Evolutionary conservation across 30 jellyfish, hydroid and myxozoan species (phyloP).

Genomic region (Aurelia sp.): DNA sequence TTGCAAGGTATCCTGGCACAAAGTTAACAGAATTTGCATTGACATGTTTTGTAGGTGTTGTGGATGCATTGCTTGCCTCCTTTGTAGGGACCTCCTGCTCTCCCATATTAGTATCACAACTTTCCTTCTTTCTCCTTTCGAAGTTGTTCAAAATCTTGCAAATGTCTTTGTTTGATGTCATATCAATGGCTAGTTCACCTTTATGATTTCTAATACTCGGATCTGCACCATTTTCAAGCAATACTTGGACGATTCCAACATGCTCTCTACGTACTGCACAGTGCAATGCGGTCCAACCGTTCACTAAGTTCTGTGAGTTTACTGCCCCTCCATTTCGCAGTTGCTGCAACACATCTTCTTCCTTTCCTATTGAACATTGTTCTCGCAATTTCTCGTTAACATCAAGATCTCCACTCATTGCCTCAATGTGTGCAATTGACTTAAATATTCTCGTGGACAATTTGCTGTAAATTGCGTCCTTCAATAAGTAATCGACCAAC

Average conservation of each 20-base stretch:
- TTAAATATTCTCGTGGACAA: too few species aligned
- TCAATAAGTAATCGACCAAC: too few species aligned
- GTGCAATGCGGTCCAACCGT: constrained; percentile 91
- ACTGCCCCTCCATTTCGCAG: constrained; percentile 82
- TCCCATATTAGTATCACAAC: not conserved
- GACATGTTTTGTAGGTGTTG: not conserved
- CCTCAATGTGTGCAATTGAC: too few species aligned
- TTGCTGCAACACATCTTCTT: constrained; percentile 44
- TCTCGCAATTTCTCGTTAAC: constrained; percentile 79
- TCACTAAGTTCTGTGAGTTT: constrained; percentile 87
- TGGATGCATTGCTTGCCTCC: constrained; percentile 11
- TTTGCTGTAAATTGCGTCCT: too few species aligned
- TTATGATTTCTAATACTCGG: constrained; percentile 30
- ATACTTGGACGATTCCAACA: constrained; percentile 47
- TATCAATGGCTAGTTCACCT: constrained; percentile 76
- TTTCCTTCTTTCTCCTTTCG: not conserved
- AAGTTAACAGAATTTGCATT: constrained; percentile 10
- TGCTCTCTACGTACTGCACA: constrained; percentile 89
- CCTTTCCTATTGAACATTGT: constrained; percentile 66
- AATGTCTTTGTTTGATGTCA: constrained; percentile 69
- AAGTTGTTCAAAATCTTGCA: constrained; percentile 18
- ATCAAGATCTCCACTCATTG: constrained; percentile 61
- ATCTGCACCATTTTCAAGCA: constrained; percentile 76
- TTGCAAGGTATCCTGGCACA: constrained; percentile 66
- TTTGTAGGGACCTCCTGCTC: constrained; percentile 2